A percentile compares a stretch with the other conserved stretches of the same genome.
These are phyloP conservation scores for Oegoconia quadripuncta DNA, from an alignment of 2,888 invertebrate species.

Conservation along the genomic window DNA sequence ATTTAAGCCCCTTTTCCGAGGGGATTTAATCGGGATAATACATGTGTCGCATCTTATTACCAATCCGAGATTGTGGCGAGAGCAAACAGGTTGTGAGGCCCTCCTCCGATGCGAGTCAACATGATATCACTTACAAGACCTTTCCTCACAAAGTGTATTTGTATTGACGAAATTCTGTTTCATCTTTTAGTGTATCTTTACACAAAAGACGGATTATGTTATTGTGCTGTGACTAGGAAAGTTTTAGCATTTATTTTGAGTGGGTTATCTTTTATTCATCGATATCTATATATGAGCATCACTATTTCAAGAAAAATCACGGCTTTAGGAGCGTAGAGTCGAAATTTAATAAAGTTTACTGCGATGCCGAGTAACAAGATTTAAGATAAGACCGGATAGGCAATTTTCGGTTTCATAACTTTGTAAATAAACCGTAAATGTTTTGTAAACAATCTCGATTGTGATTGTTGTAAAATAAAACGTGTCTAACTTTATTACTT, in stretches of 20 bases:
- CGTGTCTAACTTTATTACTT: constrained; percentile 49
- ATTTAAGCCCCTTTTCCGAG: constrained; percentile 59
- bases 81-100: constrained; percentile 63
- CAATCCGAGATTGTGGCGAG: constrained; percentile 69
- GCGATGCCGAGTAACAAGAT: constrained; percentile 13
- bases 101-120: constrained; percentile 60
- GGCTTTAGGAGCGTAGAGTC: constrained; percentile 16
- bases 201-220: constrained; percentile 34
- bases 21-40: constrained; percentile 74
- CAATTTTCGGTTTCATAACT: constrained; percentile 10
- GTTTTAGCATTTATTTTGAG: constrained; percentile 10
- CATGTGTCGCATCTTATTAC: constrained; percentile 77
- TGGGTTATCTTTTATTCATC: constrained; percentile 15
- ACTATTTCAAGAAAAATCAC: constrained; percentile 14
- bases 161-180: constrained; percentile 57
- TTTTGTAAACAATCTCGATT: constrained; percentile 42
- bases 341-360: constrained; percentile 20
- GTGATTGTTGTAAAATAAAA: constrained; percentile 41
- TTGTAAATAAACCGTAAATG: constrained; percentile 40
- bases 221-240: constrained; percentile 23
- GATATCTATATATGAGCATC: constrained; percentile 13
- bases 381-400: constrained; percentile 5
- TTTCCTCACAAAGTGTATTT: constrained; percentile 58
- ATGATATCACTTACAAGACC: constrained; percentile 68
- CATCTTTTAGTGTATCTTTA: constrained; percentile 38